Evolutionary conservation across 2,888 invertebrate species (phyloP).

Genomic region (Eumacrocentrus americanus): DNA sequence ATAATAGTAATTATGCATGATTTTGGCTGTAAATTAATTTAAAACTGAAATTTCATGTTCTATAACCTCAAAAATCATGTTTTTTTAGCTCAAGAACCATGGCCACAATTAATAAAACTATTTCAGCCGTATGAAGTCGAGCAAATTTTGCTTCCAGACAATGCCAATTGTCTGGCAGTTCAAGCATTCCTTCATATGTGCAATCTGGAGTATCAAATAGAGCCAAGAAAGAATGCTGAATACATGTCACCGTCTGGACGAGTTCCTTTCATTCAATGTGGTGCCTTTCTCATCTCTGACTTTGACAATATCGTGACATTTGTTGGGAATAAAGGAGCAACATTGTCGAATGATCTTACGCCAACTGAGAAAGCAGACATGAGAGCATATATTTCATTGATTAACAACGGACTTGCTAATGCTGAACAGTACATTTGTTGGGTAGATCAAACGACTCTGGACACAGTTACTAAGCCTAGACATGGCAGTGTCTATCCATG

Average conservation of each 20-base stretch:
- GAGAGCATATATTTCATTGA: slow-evolving; percentile 90
- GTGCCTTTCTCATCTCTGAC: slow-evolving; percentile 87
- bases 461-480: slow-evolving; percentile 80
- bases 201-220: slow-evolving; percentile 79
- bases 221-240: slow-evolving; percentile 89
- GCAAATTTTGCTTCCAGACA: slow-evolving; percentile 92
- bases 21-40: too few relatives aligned
- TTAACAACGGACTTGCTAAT: slow-evolving; percentile 86
- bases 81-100: slow-evolving; percentile 78
- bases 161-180: slow-evolving; percentile 91
- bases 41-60: background rate
- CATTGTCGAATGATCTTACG: slow-evolving; percentile 74
- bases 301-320: slow-evolving; percentile 91
- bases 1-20: slow-evolving; percentile 7
- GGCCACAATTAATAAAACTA: slow-evolving; percentile 86
- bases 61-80: slow-evolving; percentile 29
- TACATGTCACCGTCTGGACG: slow-evolving; percentile 95
- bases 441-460: slow-evolving; percentile 80
- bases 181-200: slow-evolving; percentile 95
- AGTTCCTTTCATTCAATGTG: slow-evolving; percentile 91
- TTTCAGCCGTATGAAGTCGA: slow-evolving; percentile 92
- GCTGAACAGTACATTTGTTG: slow-evolving; percentile 93
- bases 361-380: slow-evolving; percentile 85
- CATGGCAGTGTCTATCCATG: slow-evolving; percentile 92
- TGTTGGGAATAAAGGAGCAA: slow-evolving; percentile 82